Evolutionary conservation across 2,113 vertebrate genomes (phyloP).

Genomic region (Periophthalmodon schlosseri): DNA sequence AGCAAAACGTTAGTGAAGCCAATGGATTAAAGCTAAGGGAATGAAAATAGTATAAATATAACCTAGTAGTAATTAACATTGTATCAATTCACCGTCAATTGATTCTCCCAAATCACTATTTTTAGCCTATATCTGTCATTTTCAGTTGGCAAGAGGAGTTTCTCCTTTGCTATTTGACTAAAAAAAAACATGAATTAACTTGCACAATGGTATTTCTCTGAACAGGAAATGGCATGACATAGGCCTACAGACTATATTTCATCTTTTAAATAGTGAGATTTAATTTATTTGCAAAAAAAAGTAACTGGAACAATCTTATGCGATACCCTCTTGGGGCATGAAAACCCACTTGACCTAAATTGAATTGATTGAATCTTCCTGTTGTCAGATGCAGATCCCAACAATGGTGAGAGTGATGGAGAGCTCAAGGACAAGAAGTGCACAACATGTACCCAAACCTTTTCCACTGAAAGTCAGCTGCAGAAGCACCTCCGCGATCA

Average conservation of each 20-base stretch:
- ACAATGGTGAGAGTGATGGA: slow-evolving; percentile 75
- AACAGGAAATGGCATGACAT: background rate
- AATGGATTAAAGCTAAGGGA: too few species aligned
- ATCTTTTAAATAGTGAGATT: too few species aligned
- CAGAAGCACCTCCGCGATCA: slow-evolving; percentile 94
- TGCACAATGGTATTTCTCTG: background rate
- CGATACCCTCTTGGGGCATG: background rate
- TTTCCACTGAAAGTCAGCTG: slow-evolving; percentile 89
- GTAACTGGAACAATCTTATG: background rate
- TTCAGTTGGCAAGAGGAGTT: too few species aligned
- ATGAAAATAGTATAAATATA: too few species aligned
- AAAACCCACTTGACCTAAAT: slow-evolving; percentile 5
- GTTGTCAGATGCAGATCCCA: slow-evolving; percentile 54
- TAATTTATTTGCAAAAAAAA: background rate
- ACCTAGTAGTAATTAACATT: too few species aligned
- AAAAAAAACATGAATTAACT: too few species aligned
- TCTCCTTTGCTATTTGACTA: too few species aligned
- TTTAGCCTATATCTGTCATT: too few species aligned
- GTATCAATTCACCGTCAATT: too few species aligned
- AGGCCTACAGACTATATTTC: background rate
- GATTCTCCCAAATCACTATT: too few species aligned
- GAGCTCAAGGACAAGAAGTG: slow-evolving; percentile 85
- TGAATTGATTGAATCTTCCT: slow-evolving; percentile 2
- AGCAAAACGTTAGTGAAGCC: too few species aligned
- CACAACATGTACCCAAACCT: slow-evolving; percentile 87